phyloP scores from a whole-genome alignment of 2,113 vertebrate species.

The Columba livia region DNA sequence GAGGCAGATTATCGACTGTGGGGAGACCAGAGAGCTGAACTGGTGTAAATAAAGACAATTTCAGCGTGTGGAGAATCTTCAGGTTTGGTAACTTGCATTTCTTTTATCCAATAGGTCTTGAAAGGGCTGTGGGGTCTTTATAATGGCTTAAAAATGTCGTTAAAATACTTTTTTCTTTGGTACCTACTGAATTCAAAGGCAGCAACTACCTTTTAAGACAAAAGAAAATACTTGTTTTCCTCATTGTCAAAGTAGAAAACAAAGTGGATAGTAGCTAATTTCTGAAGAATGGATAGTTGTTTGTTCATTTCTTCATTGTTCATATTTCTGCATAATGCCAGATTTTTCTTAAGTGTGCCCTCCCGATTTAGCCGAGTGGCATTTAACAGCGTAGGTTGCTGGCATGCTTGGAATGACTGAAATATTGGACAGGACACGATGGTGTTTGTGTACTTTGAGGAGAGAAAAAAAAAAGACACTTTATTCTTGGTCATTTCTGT shows the following conservation, averaged over 20 bases:
- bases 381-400: neutral
- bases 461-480: accelerated
- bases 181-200: neutral
- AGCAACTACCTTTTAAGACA: neutral
- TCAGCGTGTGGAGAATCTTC: neutral
- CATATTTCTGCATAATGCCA: neutral
- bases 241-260: neutral
- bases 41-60: neutral
- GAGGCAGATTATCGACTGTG: neutral
- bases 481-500: neutral
- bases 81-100: neutral
- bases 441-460: neutral
- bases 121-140: neutral
- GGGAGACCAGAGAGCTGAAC: neutral
- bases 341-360: neutral
- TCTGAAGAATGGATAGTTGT: neutral
- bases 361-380: neutral
- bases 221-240: slow-evolving; percentile 11
- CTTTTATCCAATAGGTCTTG: neutral
- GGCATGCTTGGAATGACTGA: neutral
- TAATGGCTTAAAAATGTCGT: neutral
- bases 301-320: neutral
- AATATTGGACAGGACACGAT: neutral
- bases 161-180: neutral
- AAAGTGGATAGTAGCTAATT: neutral